Percentiles rank a stretch among this genome's conserved stretches.
phyloP scores from a whole-genome alignment of 2,888 invertebrate genomes.

The Petrolisthes manimaculis region DNA sequence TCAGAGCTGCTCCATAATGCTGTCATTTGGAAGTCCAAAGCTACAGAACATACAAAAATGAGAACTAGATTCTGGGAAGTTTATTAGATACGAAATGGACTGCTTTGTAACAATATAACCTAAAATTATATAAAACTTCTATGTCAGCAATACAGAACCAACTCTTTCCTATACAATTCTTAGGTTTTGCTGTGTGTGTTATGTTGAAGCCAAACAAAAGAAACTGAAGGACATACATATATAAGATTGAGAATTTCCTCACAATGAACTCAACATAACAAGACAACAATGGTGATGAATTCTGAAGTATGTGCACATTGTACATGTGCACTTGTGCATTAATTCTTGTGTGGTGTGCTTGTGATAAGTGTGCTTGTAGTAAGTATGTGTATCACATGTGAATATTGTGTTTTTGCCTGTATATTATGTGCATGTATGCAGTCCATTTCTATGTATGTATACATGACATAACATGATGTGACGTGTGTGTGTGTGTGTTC shows the following conservation, averaged over 20 bases:
- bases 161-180: background rate
- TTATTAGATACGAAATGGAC: too few relatives aligned
- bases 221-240: background rate
- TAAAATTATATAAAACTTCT: too few relatives aligned
- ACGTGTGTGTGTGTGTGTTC: too few relatives aligned
- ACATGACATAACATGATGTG: too few relatives aligned
- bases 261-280: background rate
- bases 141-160: background rate
- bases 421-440: too few relatives aligned
- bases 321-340: background rate
- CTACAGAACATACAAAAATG: too few relatives aligned
- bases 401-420: too few relatives aligned
- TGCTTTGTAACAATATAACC: too few relatives aligned
- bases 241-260: background rate
- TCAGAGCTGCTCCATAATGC: slow-evolving; percentile 12
- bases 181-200: background rate
- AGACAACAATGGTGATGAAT: background rate
- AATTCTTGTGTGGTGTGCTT: background rate
- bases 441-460: too few relatives aligned
- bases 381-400: too few relatives aligned
- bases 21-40: background rate
- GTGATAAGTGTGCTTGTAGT: background rate
- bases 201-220: background rate
- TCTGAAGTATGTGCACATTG: background rate
- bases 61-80: too few relatives aligned